phyloP scores from a whole-genome alignment of 2,797 vertebrate species.

The Cryptoblepharus egeriae region DNA sequence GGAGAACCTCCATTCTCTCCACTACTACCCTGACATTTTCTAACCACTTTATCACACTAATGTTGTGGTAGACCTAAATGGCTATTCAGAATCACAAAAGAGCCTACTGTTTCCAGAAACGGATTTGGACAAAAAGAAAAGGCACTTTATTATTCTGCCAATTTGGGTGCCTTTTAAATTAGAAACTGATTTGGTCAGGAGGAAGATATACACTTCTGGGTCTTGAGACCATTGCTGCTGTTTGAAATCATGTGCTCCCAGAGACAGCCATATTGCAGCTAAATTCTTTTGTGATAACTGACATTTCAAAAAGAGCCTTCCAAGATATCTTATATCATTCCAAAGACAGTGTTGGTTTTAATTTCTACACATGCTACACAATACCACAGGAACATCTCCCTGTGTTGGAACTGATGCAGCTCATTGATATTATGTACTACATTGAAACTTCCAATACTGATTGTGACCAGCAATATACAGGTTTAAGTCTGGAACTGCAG shows the following conservation, averaged over 20 bases:
- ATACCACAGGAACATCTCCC: not conserved
- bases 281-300: not conserved
- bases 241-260: not conserved
- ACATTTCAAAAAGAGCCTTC: not conserved
- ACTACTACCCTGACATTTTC: no score
- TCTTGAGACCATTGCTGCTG: not conserved
- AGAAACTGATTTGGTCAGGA: no score
- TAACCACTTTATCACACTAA: no score
- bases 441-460: not conserved
- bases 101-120: not conserved
- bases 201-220: not conserved
- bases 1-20: no score
- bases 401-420: not conserved
- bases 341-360: not conserved
- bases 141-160: not conserved
- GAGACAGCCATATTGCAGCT: not conserved
- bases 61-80: not conserved
- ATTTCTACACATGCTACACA: not conserved
- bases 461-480: no score
- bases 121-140: not conserved
- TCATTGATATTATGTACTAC: not conserved
- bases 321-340: not conserved
- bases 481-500: no score
- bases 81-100: not conserved
- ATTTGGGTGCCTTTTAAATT: not conserved